These are phyloP conservation scores for Uria lomvia DNA, from an alignment of 2,113 vertebrate species.

Conservation along the genomic window DNA sequence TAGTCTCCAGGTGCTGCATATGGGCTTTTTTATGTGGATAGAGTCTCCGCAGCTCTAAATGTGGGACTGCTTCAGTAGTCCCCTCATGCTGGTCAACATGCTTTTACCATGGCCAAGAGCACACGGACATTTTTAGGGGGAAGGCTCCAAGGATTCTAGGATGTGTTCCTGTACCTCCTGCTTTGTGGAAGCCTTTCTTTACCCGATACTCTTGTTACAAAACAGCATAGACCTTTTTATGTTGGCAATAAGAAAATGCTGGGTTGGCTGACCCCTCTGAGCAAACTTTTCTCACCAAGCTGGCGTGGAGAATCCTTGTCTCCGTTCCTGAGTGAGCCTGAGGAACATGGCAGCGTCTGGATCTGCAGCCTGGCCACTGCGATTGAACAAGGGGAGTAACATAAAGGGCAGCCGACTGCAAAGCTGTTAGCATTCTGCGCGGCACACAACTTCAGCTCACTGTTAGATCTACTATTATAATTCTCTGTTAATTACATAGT, in stretches of 20 bases:
- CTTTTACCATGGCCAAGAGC: background rate
- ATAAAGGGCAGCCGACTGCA: background rate
- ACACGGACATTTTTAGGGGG: too few relatives aligned
- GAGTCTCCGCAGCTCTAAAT: background rate
- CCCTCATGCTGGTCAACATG: background rate
- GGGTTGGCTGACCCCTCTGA: background rate
- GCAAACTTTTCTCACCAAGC: background rate
- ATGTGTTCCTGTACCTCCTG: background rate
- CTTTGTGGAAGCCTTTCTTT: background rate
- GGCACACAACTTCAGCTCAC: background rate
- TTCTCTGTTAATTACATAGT: conserved; percentile 63
- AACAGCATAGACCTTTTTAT: rapidly evolving
- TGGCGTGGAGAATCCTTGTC: background rate
- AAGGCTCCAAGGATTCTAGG: background rate
- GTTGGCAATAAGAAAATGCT: background rate
- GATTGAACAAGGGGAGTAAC: background rate
- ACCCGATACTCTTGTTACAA: background rate
- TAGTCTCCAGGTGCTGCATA: background rate
- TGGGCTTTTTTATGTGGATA: background rate
- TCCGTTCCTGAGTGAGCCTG: background rate
- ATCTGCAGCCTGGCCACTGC: background rate
- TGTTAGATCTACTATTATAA: conserved; percentile 29
- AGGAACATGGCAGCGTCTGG: background rate
- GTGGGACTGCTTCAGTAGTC: background rate
- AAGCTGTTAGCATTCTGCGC: background rate